Conservation (phyloP, 2,113 vertebrate species). For the Monopterus albus region DNA sequence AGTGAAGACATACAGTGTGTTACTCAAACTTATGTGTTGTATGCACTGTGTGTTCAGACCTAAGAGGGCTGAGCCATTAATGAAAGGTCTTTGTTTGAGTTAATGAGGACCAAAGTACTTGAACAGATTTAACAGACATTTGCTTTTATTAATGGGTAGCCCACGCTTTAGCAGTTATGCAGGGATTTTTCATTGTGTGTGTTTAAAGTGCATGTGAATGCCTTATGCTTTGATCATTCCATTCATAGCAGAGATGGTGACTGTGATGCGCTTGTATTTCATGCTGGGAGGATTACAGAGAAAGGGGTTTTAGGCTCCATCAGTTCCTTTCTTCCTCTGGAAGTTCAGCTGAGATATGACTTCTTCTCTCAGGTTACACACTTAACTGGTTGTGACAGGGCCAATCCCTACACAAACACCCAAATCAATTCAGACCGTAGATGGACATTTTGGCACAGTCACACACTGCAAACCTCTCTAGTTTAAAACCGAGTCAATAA, state of each 20-base stretch:
- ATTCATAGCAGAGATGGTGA: constrained; percentile 22
- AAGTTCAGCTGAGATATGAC: constrained; percentile 23
- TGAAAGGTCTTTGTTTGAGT: constrained; percentile 73
- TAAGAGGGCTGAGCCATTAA: constrained; percentile 51
- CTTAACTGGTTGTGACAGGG: constrained; percentile 31
- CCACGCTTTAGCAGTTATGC: constrained; percentile 28
- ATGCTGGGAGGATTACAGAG: constrained; percentile 32
- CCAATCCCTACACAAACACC: constrained; percentile 12
- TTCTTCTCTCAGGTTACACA: constrained; percentile 26
- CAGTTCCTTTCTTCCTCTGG: constrained; percentile 38
- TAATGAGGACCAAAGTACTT: constrained; percentile 75
- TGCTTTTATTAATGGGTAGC: constrained; percentile 69
- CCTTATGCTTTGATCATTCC: constrained; percentile 44
- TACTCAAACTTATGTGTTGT: constrained; percentile 6
- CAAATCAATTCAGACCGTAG: neutral
- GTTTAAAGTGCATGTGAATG: constrained; percentile 14
- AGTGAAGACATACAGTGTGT: neutral
- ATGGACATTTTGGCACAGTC: neutral
- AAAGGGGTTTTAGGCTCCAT: constrained; percentile 36
- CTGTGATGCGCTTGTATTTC: constrained; percentile 29
- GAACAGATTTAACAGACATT: constrained; percentile 68
- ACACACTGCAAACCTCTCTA: neutral
- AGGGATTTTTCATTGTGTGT: constrained; percentile 23
- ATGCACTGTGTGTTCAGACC: constrained; percentile 36
- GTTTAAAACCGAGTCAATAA: constrained; percentile 7